Conservation (phyloP, 1,140 invertebrate genomes). For the Aphidius gifuensis region DNA sequence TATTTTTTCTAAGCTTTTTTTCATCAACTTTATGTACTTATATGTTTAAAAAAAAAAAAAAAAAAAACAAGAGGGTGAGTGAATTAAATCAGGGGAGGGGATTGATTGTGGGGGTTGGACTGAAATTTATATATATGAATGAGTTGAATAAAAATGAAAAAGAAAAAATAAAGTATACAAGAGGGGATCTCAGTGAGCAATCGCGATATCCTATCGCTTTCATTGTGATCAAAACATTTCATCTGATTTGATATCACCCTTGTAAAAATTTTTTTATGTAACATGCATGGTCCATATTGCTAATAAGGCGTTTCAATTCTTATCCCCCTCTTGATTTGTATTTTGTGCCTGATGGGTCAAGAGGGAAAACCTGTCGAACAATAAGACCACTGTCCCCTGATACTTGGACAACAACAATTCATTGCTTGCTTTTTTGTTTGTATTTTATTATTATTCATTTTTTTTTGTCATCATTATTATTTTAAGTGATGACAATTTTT, state of each 20-base stretch:
- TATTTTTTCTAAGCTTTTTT: too few relatives aligned
- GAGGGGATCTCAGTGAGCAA: not conserved
- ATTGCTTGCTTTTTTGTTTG: not conserved
- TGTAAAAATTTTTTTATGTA: not conserved
- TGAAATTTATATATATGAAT: too few relatives aligned
- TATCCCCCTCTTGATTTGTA: not conserved
- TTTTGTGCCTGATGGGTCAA: slow-evolving; percentile 11
- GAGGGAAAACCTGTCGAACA: slow-evolving; percentile 18
- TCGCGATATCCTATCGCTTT: slow-evolving; percentile 11
- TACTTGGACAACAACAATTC: slow-evolving; percentile 2
- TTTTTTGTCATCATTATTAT: slow-evolving; percentile 6
- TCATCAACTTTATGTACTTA: too few relatives aligned
- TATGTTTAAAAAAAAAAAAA: too few relatives aligned
- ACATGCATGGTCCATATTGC: slow-evolving; percentile 35
- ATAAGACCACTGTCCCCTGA: slow-evolving; percentile 1
- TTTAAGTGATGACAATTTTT: slow-evolving; percentile 1
- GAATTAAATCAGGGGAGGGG: too few relatives aligned
- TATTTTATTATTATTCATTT: not conserved
- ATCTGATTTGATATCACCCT: slow-evolving; percentile 11
- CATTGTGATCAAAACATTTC: slow-evolving; percentile 8
- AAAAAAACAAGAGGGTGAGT: too few relatives aligned
- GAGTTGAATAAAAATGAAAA: too few relatives aligned
- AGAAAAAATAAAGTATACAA: too few relatives aligned
- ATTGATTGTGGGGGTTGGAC: too few relatives aligned
- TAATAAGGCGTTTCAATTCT: slow-evolving; percentile 40